phyloP scores from a whole-genome alignment of 2,888 invertebrate species.

The Tetragonisca angustula region DNA sequence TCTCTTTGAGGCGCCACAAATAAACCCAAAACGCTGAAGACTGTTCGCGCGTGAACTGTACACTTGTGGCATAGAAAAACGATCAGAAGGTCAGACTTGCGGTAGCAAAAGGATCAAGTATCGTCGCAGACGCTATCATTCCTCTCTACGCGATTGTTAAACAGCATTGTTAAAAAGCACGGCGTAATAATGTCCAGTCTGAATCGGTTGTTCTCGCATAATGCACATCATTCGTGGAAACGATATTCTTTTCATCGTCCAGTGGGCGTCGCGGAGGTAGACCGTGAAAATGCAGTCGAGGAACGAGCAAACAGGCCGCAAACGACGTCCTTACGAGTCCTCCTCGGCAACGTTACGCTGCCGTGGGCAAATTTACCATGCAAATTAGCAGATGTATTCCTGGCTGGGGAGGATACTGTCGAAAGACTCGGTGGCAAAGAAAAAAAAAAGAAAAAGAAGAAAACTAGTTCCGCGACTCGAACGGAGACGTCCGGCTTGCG shows the following conservation, averaged over 20 bases:
- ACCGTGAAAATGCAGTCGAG: conserved; percentile 22
- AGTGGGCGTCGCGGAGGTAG: conserved; percentile 17
- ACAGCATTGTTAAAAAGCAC: not conserved
- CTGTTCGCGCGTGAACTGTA: too few species aligned
- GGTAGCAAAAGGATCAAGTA: too few species aligned
- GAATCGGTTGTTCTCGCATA: not conserved
- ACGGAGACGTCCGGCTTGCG: conserved; percentile 61
- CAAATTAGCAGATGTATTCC: conserved; percentile 73
- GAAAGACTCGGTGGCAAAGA: conserved; percentile 21
- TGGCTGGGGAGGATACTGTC: conserved; percentile 58
- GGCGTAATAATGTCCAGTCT: not conserved
- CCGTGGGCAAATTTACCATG: conserved; percentile 70
- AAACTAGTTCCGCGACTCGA: conserved; percentile 50
- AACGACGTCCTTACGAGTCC: conserved; percentile 60
- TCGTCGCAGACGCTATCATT: not conserved
- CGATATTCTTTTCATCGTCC: conserved; percentile 26
- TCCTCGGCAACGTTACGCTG: conserved; percentile 66
- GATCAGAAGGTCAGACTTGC: too few species aligned
- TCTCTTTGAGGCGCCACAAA: too few species aligned
- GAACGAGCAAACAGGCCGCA: conserved; percentile 46
- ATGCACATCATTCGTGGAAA: conserved; percentile 6
- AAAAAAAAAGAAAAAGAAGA: too few species aligned
- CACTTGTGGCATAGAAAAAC: too few species aligned
- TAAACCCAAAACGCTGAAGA: too few species aligned
- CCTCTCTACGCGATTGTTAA: not conserved